Conservation (phyloP, 2,113 vertebrate species). For the Poeciliopsis retropinna region DNA sequence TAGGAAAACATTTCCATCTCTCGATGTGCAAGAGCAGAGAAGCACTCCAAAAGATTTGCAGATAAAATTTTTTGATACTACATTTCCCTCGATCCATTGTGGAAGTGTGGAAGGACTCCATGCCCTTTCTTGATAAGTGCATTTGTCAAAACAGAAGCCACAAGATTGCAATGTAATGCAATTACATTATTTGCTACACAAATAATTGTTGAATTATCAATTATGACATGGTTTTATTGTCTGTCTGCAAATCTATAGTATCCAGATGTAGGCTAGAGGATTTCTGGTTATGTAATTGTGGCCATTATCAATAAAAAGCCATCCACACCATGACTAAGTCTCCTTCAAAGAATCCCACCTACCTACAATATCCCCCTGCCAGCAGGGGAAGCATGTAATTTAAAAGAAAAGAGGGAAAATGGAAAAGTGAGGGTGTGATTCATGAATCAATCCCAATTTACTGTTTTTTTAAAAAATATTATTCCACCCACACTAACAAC, state of each 20-base stretch:
- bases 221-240: neutral
- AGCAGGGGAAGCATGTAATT: neutral
- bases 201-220: too few relatives aligned
- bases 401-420: neutral
- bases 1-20: neutral
- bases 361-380: slow-evolving; percentile 18
- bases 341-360: slow-evolving; percentile 49
- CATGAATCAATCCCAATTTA: slow-evolving; percentile 23
- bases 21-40: neutral
- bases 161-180: neutral
- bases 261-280: slow-evolving; percentile 11
- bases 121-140: too few relatives aligned
- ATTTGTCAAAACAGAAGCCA: neutral
- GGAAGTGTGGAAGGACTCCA: too few relatives aligned
- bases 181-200: neutral
- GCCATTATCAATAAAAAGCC: slow-evolving; percentile 1
- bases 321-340: slow-evolving; percentile 57
- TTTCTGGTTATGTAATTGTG: slow-evolving; percentile 55
- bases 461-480: neutral
- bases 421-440: slow-evolving; percentile 1
- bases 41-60: neutral
- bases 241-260: neutral
- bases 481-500: neutral
- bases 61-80: too few relatives aligned
- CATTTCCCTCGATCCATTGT: too few relatives aligned